phyloP scores from a whole-genome alignment of 1,140 invertebrate genomes.

The Sycophila sp. region DNA sequence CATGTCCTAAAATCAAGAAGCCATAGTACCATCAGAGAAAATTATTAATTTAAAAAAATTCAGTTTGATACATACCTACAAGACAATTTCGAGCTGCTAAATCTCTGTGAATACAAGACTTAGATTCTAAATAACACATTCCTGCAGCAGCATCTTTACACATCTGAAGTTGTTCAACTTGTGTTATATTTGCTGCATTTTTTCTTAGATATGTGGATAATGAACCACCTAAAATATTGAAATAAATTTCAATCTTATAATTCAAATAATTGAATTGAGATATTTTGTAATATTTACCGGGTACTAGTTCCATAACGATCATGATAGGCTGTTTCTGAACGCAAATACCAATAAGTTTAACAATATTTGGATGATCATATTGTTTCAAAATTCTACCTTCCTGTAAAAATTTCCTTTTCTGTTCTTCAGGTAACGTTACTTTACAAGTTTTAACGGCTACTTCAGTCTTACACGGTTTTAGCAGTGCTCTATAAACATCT shows the following conservation, averaged over 20 bases:
- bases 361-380: conserved; percentile 96
- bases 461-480: conserved; percentile 80
- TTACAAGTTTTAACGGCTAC: conserved; percentile 97
- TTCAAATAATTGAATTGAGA: conserved; percentile 15
- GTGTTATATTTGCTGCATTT: conserved; percentile 74
- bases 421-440: conserved; percentile 92
- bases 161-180: conserved; percentile 85
- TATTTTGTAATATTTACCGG: conserved; percentile 69
- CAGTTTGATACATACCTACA: conserved; percentile 71
- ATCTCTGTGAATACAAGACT: conserved; percentile 96
- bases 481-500: conserved; percentile 92
- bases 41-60: conserved; percentile 15
- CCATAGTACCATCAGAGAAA: not conserved
- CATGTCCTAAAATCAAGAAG: conserved; percentile 69
- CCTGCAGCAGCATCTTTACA: conserved; percentile 93
- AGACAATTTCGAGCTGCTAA: conserved; percentile 95
- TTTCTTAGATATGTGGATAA: conserved; percentile 88
- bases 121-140: conserved; percentile 96
- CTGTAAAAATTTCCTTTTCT: conserved; percentile 95
- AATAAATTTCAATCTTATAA: not conserved
- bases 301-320: conserved; percentile 99
- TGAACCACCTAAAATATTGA: conserved; percentile 79
- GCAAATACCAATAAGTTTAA: conserved; percentile 96
- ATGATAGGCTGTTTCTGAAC: conserved; percentile 98
- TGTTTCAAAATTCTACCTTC: conserved; percentile 96